Percentiles rank a stretch among this genome's conserved stretches.
Evolutionary conservation across 1,140 invertebrate species (phyloP).

Genomic region (Olivierus martensii): DNA sequence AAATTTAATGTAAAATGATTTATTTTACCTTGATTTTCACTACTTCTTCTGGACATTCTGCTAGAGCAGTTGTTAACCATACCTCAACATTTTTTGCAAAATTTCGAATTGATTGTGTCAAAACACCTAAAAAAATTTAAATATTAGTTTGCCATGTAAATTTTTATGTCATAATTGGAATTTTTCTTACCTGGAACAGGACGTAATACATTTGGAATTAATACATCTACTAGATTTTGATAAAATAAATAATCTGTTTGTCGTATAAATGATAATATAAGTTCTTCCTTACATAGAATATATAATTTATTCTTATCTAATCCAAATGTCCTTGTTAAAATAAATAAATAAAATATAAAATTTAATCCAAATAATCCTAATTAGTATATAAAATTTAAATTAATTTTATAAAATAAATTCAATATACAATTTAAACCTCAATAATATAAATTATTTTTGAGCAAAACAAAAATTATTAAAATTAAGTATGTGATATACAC

Average conservation of each 20-base stretch:
- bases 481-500: no score
- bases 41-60: constrained; percentile 68
- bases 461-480: no score
- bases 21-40: constrained; percentile 61
- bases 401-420: no score
- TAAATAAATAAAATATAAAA: no score
- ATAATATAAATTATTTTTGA: no score
- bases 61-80: constrained; percentile 74
- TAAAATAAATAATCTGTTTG: constrained; percentile 86
- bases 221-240: constrained; percentile 86
- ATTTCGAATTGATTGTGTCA: constrained; percentile 86
- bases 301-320: not conserved
- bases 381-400: no score
- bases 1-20: no score
- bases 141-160: not conserved
- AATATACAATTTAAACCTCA: no score
- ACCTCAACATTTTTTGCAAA: constrained; percentile 84
- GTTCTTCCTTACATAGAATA: constrained; percentile 3
- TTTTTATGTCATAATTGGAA: not conserved
- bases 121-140: constrained; percentile 41
- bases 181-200: constrained; percentile 66
- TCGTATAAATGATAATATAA: constrained; percentile 44
- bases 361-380: no score
- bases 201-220: constrained; percentile 88
- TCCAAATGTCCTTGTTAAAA: not conserved